These are phyloP conservation scores for Heliconius hermathena DNA, from an alignment of 1,140 invertebrate genomes.

Conservation along the genomic window DNA sequence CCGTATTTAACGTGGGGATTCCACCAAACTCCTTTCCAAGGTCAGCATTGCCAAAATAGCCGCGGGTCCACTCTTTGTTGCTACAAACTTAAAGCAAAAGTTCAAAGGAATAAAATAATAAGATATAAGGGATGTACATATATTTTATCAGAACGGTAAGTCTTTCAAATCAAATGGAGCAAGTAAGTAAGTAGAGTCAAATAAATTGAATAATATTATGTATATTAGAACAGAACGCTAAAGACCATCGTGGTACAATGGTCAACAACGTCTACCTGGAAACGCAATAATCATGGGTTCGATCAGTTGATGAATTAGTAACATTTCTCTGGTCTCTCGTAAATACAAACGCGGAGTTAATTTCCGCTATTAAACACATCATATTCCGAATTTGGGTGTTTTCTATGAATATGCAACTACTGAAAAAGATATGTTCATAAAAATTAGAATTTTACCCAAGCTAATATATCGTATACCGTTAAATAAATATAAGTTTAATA, in stretches of 20 bases:
- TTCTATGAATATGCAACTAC: too few relatives aligned
- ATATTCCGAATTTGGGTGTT: too few relatives aligned
- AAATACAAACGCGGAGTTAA: too few relatives aligned
- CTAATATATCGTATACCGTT: neutral
- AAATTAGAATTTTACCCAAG: neutral
- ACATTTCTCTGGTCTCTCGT: too few relatives aligned
- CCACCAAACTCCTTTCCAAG: neutral
- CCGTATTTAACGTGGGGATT: neutral
- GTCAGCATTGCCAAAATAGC: neutral
- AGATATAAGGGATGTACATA: neutral
- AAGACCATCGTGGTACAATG: too few relatives aligned
- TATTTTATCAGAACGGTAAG: neutral
- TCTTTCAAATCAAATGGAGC: neutral
- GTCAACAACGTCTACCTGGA: too few relatives aligned
- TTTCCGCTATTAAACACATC: too few relatives aligned
- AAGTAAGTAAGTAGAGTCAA: neutral
- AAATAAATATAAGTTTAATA: neutral
- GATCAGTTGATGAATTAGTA: too few relatives aligned
- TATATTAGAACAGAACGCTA: too few relatives aligned
- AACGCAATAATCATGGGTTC: too few relatives aligned
- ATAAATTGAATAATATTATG: too few relatives aligned
- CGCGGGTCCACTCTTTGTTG: neutral
- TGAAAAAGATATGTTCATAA: too few relatives aligned
- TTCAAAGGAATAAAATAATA: conserved; percentile 7
- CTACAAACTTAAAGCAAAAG: neutral